phyloP scores from a whole-genome alignment of 2,113 vertebrate species.

The Propithecus coquereli region DNA sequence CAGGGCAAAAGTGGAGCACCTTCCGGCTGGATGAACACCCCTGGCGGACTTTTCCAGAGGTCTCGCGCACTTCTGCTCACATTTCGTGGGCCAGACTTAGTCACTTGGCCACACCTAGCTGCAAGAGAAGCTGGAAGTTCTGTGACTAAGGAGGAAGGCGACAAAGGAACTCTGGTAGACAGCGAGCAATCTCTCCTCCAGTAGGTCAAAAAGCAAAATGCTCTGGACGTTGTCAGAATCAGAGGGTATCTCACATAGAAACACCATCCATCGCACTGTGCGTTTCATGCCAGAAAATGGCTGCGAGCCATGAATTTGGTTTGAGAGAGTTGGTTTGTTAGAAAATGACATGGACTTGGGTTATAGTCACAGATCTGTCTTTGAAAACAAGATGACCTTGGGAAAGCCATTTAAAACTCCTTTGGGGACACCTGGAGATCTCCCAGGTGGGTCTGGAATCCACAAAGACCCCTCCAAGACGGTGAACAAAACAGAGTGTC shows the following conservation, averaged over 20 bases:
- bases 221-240: background rate
- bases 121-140: background rate
- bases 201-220: background rate
- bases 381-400: background rate
- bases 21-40: background rate
- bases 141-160: background rate
- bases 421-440: background rate
- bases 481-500: accelerated
- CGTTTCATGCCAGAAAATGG: background rate
- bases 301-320: background rate
- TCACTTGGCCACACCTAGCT: background rate
- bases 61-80: background rate
- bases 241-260: background rate
- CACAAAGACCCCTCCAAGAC: background rate
- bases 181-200: background rate
- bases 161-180: background rate
- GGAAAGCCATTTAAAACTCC: background rate
- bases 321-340: background rate
- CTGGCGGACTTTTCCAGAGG: background rate
- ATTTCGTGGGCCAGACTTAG: background rate
- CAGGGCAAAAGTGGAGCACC: background rate
- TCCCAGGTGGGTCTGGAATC: background rate
- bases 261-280: no score
- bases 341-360: background rate
- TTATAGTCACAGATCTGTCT: background rate